Conservation (phyloP, 1,140 invertebrate species). For the Zaprionus gabonicus region DNA sequence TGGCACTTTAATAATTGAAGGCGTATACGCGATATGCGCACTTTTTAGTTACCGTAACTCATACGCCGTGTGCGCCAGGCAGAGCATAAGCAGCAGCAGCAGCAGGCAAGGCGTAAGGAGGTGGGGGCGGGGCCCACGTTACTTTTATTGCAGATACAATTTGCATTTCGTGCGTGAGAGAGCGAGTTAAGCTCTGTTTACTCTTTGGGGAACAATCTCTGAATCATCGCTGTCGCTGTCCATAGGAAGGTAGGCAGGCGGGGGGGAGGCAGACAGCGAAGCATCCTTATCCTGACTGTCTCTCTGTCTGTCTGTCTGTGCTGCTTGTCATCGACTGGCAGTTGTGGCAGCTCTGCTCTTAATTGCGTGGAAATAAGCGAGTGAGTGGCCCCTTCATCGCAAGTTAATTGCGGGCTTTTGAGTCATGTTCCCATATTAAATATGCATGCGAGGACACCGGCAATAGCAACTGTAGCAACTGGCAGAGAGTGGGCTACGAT, state of each 20-base stretch:
- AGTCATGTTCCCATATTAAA: conserved; percentile 52
- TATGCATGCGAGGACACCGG: conserved; percentile 48
- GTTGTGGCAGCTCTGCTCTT: conserved; percentile 26
- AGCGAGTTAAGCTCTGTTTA: conserved; percentile 45
- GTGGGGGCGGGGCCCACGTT: neutral
- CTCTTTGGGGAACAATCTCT: conserved; percentile 59
- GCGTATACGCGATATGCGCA: conserved; percentile 49
- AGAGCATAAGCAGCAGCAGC: neutral
- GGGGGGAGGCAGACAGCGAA: neutral
- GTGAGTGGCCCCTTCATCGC: conserved; percentile 53
- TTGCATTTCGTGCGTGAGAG: conserved; percentile 41
- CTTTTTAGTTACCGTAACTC: conserved; percentile 48
- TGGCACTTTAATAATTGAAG: conserved; percentile 53
- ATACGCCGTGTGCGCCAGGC: conserved; percentile 38
- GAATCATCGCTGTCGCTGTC: conserved; percentile 39
- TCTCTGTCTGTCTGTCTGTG: neutral
- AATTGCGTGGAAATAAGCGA: conserved; percentile 59
- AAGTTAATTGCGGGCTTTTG: conserved; percentile 62
- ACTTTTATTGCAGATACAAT: conserved; percentile 46
- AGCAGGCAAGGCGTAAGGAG: neutral
- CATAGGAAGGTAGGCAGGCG: neutral
- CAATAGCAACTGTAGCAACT: conserved; percentile 12
- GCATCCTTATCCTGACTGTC: neutral
- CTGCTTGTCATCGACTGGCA: conserved; percentile 3
- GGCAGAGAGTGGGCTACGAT: neutral